Evolutionary conservation across 2,888 invertebrate species (phyloP), one percentile per base, ranked within the genome.

Genomic region (Plebejus anna): DNA sequence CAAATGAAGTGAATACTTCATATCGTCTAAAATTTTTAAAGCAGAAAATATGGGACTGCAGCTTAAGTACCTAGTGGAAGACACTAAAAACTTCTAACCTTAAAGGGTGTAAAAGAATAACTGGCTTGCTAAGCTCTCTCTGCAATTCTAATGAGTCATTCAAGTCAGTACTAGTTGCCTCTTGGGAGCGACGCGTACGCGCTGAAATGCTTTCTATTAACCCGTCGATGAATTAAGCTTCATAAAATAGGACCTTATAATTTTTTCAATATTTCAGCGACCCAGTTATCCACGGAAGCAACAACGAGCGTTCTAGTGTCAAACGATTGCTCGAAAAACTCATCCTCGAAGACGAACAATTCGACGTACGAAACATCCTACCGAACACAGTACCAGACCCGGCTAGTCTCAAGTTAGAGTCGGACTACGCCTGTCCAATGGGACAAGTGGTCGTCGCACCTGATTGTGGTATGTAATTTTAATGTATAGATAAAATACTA

Each of bases 341-440:
- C 1, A 98, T 99, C 81, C 95, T 98, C 79, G 98, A 98, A 92
- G 97, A 98, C 88, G 98, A 98, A 91, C 98, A 98, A 88, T 98
- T 98, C 87, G 98, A 98, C 84, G 98, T 98, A 4, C 96, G 97
- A 83, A 98, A 97, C 85, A 98, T 98, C 83, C 92, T 98, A 76
- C 99, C 99, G 22, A 99, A 98, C 85, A 99, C 98, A 0, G 97
- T 98, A 0, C 98, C 98, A 0, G 98, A 99, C 90, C 97, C 98
- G 77, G 97, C 98, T 11, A 98, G 98, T 2, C 92, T 99, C 78
- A 91, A 95, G 38, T 93, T 99, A n/a, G 95, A 96, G 79, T 98
- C 98, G 0, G 98, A 98, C 87, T 98, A 98, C 84, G 97, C 98
- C 76, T 99, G 99, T 85, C 97, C 98, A 0, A 95, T 96, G 82